Evolutionary conservation across 2,797 vertebrate genomes (phyloP), one percentile per base, ranked within the genome.

Genomic region (Pangasius mekongensis): DNA sequence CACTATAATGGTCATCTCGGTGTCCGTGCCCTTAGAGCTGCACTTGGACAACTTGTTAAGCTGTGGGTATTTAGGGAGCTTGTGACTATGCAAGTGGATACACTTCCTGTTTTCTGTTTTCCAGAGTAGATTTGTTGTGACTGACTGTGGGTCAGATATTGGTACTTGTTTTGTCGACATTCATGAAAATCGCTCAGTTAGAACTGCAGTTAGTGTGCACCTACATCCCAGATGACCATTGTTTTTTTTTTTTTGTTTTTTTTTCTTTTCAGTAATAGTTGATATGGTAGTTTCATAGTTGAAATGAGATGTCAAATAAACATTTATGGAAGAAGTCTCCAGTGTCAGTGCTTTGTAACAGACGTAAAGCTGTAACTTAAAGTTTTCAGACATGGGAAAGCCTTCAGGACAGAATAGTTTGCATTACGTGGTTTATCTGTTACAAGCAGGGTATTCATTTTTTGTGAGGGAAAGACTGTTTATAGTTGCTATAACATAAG

Each of bases 21-120:
- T 43, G 43, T 20, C 49, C 24, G 9, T 71, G 47, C 52, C 62
- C 52, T 71, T 67, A 81, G 64, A 60, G 18, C 0, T 69, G 36
- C 20, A 43, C 87, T 80, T n/a, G 36, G 33, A 43, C 5, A 54
- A 58, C 83, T n/a, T 77, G 33, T 62, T 88, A 66, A 54, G 87
- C 24, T 56, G 47, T 77, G 33, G 71, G 71, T 76, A 39, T 84
- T 60, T 27, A 62, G 4, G 69, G 43, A 77, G 62, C 49, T 60
- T 43, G 56, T 24, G 24, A 82, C 80, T 82, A 3, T 20, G 49
- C 43, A 49, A 52, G 74, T 77, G 11, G 74, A 77, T 24, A 36
- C 56, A 60, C 54, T 81, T 81, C 56, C 33, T 62, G 78, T 60
- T 81, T 81, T 22, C 78, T 52, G 77, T n/a, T 52, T 77, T 77